Evolutionary conservation across 2,888 invertebrate genomes (phyloP), one percentile per base, ranked within the genome.

Genomic region (Scelioninae gen. 1): DNA sequence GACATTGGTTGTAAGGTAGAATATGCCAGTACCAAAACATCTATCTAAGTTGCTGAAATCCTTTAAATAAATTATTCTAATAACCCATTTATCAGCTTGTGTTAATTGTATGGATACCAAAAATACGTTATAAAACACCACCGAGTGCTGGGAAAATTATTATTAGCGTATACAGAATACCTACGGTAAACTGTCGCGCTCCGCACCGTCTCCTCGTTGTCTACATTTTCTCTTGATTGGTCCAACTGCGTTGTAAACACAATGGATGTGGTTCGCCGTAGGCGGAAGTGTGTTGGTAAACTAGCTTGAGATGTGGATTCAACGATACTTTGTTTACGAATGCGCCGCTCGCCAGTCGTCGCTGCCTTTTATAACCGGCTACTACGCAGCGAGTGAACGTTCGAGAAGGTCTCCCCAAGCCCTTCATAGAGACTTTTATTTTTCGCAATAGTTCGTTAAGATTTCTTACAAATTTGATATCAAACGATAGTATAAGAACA

Each of bases 161-260:
- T 31, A 45, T 65, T 15, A 5, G 8, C 38, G 47, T 55, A 63
- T 31, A 76, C 68, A 65, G 38, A 71, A 86, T 86, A 88, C 92
- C 86, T 87, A 91, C 92, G 90, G 91, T 88, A 88, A 88, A 89
- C 87, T 88, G 89, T 89, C 88, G 89, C 91, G 90, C 89, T 88
- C 91, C 90, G 91, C 89, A 89, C 90, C 79, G 86, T 85, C 86
- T 82, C 82, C 88, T 74, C 83, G 85, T 85, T 76, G 89, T 91
- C 91, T 92, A 92, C 91, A 92, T 92, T 88, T 88, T 90, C 87
- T 84, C 86, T 85, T 77, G 76, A 62, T 76, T 85, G 82, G 86
- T 87, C 85, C 79, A 85, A 87, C 86, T 85, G 87, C 88, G 88
- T 85, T 83, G 83, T 85, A 86, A 85, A 86, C 84, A 84, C 83